A percentile compares a stretch with the other conserved stretches of the same genome.
Conservation (phyloP, 2,888 invertebrate genomes). For the Cyaniris semiargus region DNA sequence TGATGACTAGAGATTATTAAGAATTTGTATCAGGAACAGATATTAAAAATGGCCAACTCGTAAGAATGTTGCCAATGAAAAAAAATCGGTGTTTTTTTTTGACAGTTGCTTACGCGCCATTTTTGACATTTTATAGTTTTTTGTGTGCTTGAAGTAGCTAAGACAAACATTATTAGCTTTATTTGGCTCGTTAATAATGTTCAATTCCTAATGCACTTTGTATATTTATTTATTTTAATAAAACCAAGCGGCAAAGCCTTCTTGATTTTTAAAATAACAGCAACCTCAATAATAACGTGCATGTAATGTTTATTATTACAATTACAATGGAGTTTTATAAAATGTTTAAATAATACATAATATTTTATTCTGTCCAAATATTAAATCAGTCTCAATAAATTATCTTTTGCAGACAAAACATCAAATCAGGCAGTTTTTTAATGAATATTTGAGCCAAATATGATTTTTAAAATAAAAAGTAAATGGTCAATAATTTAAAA, state of each 20-base stretch:
- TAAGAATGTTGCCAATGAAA: neutral
- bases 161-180: neutral
- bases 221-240: neutral
- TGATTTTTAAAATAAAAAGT: neutral
- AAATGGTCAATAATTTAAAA: neutral
- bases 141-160: neutral
- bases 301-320: no score
- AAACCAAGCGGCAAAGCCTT: neutral
- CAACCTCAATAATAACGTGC: no score
- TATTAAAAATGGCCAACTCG: neutral
- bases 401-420: neutral
- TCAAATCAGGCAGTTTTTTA: neutral
- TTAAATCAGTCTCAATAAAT: neutral
- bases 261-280: no score
- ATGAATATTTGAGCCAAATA: neutral
- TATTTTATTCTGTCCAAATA: neutral
- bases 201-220: neutral
- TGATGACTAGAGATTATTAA: neutral
- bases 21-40: neutral
- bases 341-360: neutral
- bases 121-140: neutral
- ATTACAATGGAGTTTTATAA: neutral
- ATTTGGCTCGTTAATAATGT: neutral
- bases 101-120: neutral
- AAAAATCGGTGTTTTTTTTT: conserved; percentile 8